These are phyloP conservation scores for Morpho deidamia DNA, from an alignment of 2,888 invertebrate genomes.

Conservation along the genomic window DNA sequence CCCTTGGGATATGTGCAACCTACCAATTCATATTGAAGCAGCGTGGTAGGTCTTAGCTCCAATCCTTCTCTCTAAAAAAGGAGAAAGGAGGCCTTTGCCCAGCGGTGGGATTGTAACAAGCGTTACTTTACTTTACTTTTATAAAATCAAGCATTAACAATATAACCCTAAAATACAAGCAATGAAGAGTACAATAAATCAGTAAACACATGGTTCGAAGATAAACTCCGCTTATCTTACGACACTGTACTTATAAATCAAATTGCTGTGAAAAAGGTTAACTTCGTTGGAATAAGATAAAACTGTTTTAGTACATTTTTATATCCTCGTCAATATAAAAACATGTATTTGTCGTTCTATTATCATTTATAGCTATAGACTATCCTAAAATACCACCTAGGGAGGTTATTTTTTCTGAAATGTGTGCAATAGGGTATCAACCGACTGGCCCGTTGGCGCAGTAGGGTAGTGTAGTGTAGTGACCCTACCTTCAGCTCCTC, in stretches of 20 bases:
- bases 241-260: conserved; percentile 62
- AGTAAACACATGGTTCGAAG: conserved; percentile 46
- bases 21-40: no score
- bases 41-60: no score
- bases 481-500: no score
- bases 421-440: no score
- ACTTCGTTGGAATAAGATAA: conserved; percentile 25
- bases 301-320: conserved; percentile 3
- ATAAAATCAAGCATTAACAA: no score
- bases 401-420: not conserved
- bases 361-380: not conserved
- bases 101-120: no score
- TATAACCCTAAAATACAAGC: not conserved
- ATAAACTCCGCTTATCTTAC: conserved; percentile 56
- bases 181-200: conserved; percentile 37
- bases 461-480: no score
- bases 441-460: no score
- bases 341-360: not conserved
- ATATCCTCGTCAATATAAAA: not conserved
- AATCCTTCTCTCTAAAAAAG: no score
- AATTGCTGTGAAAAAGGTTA: conserved; percentile 61
- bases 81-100: no score
- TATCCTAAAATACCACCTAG: not conserved
- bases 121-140: no score
- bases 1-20: no score